Conservation (phyloP, 2,888 invertebrate genomes). For the Abrostola tripartita region DNA sequence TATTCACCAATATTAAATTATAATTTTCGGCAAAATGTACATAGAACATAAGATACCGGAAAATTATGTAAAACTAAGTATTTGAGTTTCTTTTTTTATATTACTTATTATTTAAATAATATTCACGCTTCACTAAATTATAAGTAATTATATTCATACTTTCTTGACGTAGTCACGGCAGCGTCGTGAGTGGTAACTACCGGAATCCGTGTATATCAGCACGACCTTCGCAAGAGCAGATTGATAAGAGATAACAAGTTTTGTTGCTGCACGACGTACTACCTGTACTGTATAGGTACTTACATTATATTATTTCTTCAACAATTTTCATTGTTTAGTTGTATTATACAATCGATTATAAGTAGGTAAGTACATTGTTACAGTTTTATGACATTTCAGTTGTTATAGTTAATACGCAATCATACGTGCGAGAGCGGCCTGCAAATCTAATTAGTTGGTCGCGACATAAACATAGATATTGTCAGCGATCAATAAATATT, state of each 20-base stretch:
- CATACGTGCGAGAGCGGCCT: conserved; percentile 26
- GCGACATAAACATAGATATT: conserved; percentile 25
- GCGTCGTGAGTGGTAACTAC: conserved; percentile 46
- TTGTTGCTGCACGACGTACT: conserved; percentile 50
- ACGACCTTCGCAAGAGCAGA: conserved; percentile 85
- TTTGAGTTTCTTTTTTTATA: too few species aligned
- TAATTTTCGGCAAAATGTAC: too few species aligned
- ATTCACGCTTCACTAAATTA: neutral
- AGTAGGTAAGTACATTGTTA: conserved; percentile 34
- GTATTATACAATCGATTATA: conserved; percentile 33
- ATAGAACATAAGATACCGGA: too few species aligned
- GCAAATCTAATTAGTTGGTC: conserved; percentile 50
- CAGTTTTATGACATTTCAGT: conserved; percentile 28
- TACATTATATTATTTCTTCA: conserved; percentile 27
- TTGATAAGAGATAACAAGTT: conserved; percentile 86
- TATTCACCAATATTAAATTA: too few species aligned
- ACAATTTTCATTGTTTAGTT: conserved; percentile 40
- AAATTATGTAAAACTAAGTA: too few species aligned
- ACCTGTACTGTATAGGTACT: conserved; percentile 31
- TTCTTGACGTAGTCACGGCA: conserved; percentile 23
- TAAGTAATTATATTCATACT: conserved; percentile 16
- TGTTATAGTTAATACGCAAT: conserved; percentile 40
- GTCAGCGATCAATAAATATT: conserved; percentile 46
- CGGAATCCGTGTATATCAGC: conserved; percentile 66
- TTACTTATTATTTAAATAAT: too few species aligned